These are phyloP conservation scores for Noctua janthe DNA, from an alignment of 2,888 invertebrate genomes.

Conservation along the genomic window DNA sequence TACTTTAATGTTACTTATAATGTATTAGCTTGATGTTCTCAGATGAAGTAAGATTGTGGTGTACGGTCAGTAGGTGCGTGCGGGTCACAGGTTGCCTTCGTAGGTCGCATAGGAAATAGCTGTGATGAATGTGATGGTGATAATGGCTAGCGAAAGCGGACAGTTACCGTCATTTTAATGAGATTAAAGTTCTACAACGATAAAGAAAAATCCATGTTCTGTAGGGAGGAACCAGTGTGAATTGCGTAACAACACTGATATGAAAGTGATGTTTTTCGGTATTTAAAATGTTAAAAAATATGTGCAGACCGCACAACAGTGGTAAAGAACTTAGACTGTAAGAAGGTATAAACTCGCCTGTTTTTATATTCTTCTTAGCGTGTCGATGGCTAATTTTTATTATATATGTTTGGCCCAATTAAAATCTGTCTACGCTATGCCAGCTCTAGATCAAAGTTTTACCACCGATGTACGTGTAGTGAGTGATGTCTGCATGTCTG, in stretches of 20 bases:
- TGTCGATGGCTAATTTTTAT: no score
- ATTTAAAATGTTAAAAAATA: background rate
- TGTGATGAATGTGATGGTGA: conserved; percentile 37
- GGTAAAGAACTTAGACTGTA: background rate
- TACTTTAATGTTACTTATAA: conserved; percentile 48
- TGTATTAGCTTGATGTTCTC: conserved; percentile 16
- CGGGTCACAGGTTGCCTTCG: conserved; percentile 44
- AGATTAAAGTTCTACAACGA: conserved; percentile 12
- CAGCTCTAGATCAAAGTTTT: background rate
- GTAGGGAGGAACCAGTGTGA: background rate
- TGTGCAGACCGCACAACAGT: background rate
- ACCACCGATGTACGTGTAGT: background rate
- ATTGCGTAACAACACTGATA: background rate
- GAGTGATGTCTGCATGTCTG: background rate
- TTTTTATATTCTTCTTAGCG: background rate
- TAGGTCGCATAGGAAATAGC: conserved; percentile 41
- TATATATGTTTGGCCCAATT: background rate
- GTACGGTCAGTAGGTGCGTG: conserved; percentile 43
- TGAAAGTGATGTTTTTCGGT: background rate
- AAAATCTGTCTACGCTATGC: background rate
- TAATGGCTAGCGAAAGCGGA: conserved; percentile 53
- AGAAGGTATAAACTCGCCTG: background rate
- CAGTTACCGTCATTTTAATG: background rate
- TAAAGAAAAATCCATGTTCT: background rate
- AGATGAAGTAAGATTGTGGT: conserved; percentile 28